Evolutionary conservation across 2,797 vertebrate genomes (phyloP).

Genomic region (Lagorchestes hirsutus): DNA sequence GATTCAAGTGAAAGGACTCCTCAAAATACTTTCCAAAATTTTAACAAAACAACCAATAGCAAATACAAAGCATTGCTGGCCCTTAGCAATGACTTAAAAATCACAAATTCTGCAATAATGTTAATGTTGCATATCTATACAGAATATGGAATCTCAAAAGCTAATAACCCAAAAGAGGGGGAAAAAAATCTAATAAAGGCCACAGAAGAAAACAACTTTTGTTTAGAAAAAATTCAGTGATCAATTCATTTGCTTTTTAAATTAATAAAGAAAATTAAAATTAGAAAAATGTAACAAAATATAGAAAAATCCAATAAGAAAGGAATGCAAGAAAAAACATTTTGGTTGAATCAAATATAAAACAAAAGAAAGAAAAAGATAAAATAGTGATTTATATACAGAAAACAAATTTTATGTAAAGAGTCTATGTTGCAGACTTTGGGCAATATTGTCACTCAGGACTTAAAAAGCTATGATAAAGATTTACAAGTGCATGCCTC

Average conservation of each 20-base stretch:
- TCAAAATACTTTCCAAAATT: background rate
- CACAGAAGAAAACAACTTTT: background rate
- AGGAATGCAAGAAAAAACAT: background rate
- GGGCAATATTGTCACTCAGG: background rate
- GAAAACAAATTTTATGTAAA: background rate
- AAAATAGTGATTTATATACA: background rate
- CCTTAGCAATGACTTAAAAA: background rate
- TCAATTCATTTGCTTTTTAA: background rate
- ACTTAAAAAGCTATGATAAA: background rate
- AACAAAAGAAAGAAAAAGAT: background rate
- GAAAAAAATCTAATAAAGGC: background rate
- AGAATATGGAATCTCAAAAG: background rate
- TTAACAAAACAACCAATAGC: background rate
- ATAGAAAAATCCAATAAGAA: too few relatives aligned
- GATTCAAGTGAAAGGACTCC: background rate
- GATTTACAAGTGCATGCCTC: background rate
- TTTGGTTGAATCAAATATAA: background rate
- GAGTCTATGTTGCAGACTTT: background rate
- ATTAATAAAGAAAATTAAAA: background rate
- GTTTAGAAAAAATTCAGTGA: background rate
- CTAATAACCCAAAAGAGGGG: background rate
- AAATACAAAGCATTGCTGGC: background rate
- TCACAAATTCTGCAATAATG: background rate
- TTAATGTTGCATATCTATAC: background rate
- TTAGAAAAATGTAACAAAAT: too few relatives aligned